Evolutionary conservation across 2,888 invertebrate species (phyloP), one percentile per base, ranked within the genome.

Genomic region (Meiosimyza decipiens): DNA sequence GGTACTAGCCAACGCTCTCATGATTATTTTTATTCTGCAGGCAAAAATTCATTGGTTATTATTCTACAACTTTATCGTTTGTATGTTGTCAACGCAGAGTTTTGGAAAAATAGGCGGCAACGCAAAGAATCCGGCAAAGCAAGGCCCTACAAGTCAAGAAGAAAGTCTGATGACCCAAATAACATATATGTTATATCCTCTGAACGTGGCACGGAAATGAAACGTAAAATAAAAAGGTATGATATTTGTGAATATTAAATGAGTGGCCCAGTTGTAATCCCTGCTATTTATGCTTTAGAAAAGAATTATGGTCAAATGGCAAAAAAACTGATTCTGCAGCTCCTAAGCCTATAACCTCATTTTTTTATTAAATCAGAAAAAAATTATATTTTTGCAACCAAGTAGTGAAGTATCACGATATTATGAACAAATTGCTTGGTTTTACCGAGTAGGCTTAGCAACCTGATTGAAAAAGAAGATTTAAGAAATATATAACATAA

Each of bases 41-140:
- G 87, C 76, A 93, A 93, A 83, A 95, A 95, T 82, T 92, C 93
- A 0, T 88, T 95, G 85, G 97, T 98, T 12, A 97, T 97, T 74
- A 87, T 96, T 1, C 89, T 98, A 0, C 95, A 96, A 85, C 88
- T 96, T 72, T 96, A 96, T 83, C 89, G 96, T 7, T 88, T 96
- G 0, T 93, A 94, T 82, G 95, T 95, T 0, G 91, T 95, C 0
- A 93, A 94, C 79, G 89, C 92, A 33, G 94, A 94, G 82, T 92
- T 88, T 78, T 87, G 87, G 79, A 89, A 88, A 78, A 80, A 79
- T 76, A 86, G 87, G 3, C 82, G 85, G 0, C 87, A 83, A 68
- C 80, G 80, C 68, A 85, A 83, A 68, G 78, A 81, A 76, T 77
- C 79, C 55, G 79, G 81, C 55, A 79, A 79, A 64, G 76, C 80